Evolutionary conservation across 1,140 invertebrate species (phyloP).

Genomic region (Anastrepha obliqua): DNA sequence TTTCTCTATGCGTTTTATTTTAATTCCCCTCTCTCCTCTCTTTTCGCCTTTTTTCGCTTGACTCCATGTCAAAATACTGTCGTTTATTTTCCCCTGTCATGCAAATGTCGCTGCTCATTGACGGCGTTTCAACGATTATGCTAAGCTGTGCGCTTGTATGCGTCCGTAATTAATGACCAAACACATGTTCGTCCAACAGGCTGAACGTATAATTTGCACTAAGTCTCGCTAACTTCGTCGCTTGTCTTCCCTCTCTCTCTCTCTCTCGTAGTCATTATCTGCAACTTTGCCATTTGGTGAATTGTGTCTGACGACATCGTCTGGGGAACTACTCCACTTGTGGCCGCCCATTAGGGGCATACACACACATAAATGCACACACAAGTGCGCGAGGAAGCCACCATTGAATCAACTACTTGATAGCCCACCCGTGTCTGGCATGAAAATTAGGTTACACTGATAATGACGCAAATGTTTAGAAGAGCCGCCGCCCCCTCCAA

Average conservation of each 20-base stretch:
- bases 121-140: not conserved
- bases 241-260: not conserved
- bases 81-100: not conserved
- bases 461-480: constrained; percentile 26
- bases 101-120: not conserved
- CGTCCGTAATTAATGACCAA: constrained; percentile 12
- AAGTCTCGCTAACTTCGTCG: too few relatives aligned
- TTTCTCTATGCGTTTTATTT: not conserved
- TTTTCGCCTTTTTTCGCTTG: not conserved
- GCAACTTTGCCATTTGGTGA: constrained; percentile 20
- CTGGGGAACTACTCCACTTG: constrained; percentile 24
- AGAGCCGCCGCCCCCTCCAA: not conserved
- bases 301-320: not conserved
- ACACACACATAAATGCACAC: not conserved
- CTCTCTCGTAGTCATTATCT: not conserved
- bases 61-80: not conserved
- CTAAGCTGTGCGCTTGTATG: not conserved
- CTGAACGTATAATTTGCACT: not conserved
- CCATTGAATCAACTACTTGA: not conserved
- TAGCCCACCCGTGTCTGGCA: constrained; percentile 33
- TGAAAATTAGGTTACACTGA: constrained; percentile 37
- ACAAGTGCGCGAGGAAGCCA: not conserved
- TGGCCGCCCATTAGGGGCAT: constrained; percentile 10
- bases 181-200: constrained; percentile 25
- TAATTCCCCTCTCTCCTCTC: not conserved